Conservation (phyloP, 1,140 invertebrate genomes). For the Helicorthomorpha holstii region DNA sequence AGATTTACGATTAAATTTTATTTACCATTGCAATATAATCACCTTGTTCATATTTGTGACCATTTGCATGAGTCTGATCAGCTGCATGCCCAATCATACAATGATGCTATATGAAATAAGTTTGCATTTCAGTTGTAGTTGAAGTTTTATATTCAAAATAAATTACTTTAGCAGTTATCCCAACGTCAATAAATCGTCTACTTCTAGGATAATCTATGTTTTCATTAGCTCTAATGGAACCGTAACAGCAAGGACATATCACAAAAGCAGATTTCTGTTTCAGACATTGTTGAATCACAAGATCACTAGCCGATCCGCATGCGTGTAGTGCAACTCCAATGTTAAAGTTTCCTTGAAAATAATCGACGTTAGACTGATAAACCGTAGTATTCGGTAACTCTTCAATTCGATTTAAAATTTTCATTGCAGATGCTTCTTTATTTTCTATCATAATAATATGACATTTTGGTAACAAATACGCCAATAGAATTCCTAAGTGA, state of each 20-base stretch:
- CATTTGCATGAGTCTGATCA: constrained; percentile 66
- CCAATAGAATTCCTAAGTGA: constrained; percentile 74
- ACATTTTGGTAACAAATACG: constrained; percentile 55
- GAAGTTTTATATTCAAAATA: too few relatives aligned
- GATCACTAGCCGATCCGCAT: constrained; percentile 84
- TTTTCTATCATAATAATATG: constrained; percentile 71
- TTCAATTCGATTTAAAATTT: constrained; percentile 34
- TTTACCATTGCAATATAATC: background rate
- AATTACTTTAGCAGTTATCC: background rate
- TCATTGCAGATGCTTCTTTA: constrained; percentile 65
- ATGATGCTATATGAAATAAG: constrained; percentile 40
- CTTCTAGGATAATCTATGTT: constrained; percentile 45
- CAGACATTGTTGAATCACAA: constrained; percentile 72
- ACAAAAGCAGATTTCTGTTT: constrained; percentile 60
- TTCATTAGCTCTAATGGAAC: constrained; percentile 55
- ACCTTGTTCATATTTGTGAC: constrained; percentile 46
- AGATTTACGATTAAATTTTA: background rate
- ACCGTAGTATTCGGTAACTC: background rate
- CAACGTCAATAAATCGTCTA: constrained; percentile 30
- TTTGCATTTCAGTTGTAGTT: background rate
- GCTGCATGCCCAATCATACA: constrained; percentile 68
- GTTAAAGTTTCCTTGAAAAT: constrained; percentile 39
- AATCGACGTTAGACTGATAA: constrained; percentile 23
- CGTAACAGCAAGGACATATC: constrained; percentile 88
- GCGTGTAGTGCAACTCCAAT: constrained; percentile 79